Evolutionary conservation across 2,113 vertebrate species (phyloP).

Genomic region (Azemiops feae): DNA sequence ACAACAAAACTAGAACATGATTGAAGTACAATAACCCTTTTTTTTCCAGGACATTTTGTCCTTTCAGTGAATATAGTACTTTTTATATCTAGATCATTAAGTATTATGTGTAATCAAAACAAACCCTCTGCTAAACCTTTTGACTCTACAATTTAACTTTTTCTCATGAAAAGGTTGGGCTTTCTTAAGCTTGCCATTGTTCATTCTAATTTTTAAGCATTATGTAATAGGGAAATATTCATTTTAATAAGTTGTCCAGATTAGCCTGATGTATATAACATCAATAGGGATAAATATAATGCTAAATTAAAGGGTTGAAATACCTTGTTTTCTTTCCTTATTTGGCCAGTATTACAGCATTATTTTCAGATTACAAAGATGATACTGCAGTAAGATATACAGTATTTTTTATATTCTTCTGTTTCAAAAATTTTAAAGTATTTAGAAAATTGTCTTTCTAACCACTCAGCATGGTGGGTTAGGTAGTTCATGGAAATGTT

Average conservation of each 20-base stretch:
- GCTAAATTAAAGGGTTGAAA: conserved; percentile 7
- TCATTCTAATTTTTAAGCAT: neutral
- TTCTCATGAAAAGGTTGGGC: neutral
- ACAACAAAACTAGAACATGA: neutral
- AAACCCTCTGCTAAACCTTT: neutral
- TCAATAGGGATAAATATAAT: conserved; percentile 26
- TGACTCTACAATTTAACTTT: neutral
- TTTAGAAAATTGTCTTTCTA: conserved; percentile 54
- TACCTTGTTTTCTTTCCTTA: conserved; percentile 35
- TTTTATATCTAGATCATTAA: neutral
- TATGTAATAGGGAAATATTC: conserved; percentile 31
- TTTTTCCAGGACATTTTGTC: neutral
- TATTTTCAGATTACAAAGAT: conserved; percentile 32
- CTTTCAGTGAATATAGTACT: neutral
- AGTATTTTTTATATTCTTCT: conserved; percentile 60
- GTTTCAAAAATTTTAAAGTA: conserved; percentile 38
- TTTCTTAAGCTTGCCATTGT: neutral
- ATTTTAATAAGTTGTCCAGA: conserved; percentile 7
- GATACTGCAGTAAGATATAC: conserved; percentile 46
- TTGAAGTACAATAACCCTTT: neutral
- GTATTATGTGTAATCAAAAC: neutral
- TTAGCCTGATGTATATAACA: conserved; percentile 19
- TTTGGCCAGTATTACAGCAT: conserved; percentile 1
- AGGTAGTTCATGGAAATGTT: conserved; percentile 66
- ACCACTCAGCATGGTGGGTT: conserved; percentile 52